phyloP scores from a whole-genome alignment of 23 tunicate species.

The Oikopleura dioica region DNA sequence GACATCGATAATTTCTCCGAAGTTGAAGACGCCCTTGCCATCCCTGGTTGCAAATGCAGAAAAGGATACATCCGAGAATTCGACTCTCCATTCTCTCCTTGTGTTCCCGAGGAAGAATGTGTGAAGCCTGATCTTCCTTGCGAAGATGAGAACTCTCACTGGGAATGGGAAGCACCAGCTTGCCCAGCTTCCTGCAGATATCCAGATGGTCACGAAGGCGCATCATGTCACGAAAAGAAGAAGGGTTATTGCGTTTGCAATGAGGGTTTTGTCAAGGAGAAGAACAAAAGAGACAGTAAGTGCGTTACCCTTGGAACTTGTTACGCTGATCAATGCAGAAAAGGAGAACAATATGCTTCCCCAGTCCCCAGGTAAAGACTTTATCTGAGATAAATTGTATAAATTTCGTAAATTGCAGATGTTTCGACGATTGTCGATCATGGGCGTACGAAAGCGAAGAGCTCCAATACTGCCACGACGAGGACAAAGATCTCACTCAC shows the following conservation, averaged over 20 bases:
- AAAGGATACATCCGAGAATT: not conserved
- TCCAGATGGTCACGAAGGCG: not conserved
- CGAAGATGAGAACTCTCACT: not conserved
- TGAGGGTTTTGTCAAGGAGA: not conserved
- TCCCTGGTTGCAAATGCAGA: not conserved
- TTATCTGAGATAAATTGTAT: too few relatives aligned
- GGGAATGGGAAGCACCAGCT: not conserved
- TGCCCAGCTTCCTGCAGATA: not conserved
- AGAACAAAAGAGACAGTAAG: not conserved
- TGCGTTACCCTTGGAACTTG: not conserved
- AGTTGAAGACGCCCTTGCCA: not conserved
- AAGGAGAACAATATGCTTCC: not conserved
- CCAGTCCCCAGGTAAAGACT: too few relatives aligned
- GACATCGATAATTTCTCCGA: not conserved
- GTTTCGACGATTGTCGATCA: slow-evolving; percentile 1
- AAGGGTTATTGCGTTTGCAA: not conserved
- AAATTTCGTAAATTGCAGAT: too few relatives aligned
- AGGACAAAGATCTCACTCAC: not conserved
- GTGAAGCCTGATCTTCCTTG: not conserved
- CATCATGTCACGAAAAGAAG: not conserved
- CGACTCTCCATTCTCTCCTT: not conserved
- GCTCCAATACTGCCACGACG: not conserved
- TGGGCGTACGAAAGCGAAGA: not conserved
- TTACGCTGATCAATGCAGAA: not conserved
- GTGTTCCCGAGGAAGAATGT: not conserved